phyloP scores from a whole-genome alignment of 2,113 vertebrate genomes.

The Callospermophilus lateralis region DNA sequence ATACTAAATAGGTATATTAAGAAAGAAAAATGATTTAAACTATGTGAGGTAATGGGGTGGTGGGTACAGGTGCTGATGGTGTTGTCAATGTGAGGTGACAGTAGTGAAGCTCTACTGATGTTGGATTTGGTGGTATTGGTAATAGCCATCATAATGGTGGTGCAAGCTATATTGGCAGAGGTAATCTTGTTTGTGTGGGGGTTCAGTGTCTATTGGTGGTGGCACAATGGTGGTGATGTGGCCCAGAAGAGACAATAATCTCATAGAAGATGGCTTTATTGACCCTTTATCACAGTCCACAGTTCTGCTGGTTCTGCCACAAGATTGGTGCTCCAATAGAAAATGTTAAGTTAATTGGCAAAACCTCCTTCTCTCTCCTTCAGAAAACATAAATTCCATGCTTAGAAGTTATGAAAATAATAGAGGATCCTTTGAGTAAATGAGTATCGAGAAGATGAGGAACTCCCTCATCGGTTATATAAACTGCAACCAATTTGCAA shows the following conservation, averaged over 20 bases:
- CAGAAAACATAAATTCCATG: neutral
- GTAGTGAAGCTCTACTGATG: neutral
- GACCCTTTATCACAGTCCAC: neutral
- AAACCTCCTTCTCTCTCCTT: neutral
- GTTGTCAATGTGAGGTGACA: neutral
- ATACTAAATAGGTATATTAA: neutral
- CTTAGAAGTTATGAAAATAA: neutral
- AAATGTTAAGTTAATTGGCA: neutral
- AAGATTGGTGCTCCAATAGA: neutral
- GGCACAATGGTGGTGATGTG: neutral
- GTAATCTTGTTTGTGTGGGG: no score
- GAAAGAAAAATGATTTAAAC: neutral
- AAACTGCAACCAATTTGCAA: neutral
- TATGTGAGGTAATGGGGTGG: neutral
- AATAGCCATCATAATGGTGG: neutral
- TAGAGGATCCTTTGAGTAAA: neutral
- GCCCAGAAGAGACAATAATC: neutral
- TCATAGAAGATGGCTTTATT: slow-evolving; percentile 4
- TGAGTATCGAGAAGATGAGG: neutral
- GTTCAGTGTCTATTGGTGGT: neutral
- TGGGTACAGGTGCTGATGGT: neutral
- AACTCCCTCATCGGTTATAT: neutral
- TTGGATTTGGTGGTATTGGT: neutral
- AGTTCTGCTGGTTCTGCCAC: neutral
- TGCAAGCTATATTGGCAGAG: neutral